These are phyloP conservation scores for Xenopus laevis DNA, from an alignment of 2,113 vertebrate genomes.

Conservation along the genomic window DNA sequence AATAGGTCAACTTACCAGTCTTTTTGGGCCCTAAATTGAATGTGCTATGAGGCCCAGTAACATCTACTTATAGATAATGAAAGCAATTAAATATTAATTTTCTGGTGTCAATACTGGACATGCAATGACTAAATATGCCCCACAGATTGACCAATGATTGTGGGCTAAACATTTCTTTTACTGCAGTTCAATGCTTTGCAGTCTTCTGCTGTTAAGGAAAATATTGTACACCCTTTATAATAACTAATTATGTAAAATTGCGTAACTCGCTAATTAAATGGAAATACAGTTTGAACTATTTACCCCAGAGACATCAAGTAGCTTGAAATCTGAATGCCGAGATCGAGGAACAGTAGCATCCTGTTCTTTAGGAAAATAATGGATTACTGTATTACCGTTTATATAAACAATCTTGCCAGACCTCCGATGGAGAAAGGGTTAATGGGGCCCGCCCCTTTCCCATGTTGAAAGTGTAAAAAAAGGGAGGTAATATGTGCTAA, in stretches of 20 bases:
- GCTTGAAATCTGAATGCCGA: constrained; percentile 18
- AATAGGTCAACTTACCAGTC: too few species aligned
- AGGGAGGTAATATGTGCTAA: too few species aligned
- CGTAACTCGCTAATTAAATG: constrained; percentile 28
- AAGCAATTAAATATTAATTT: too few species aligned
- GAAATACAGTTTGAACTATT: constrained; percentile 21
- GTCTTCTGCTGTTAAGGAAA: constrained; percentile 4
- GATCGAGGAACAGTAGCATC: constrained; percentile 25
- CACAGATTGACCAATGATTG: constrained; percentile 12
- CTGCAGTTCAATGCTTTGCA: background rate
- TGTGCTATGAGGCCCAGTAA: too few species aligned
- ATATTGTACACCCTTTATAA: constrained; percentile 29
- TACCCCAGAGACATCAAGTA: background rate
- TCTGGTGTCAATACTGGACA: background rate
- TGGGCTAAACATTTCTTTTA: background rate
- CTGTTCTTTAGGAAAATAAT: constrained; percentile 14
- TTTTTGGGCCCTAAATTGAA: too few species aligned
- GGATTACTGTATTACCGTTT: background rate
- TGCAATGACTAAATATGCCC: background rate
- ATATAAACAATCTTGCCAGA: too few species aligned
- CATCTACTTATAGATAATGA: too few species aligned
- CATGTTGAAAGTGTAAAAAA: too few species aligned
- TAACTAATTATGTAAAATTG: constrained; percentile 33
- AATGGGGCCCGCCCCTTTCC: too few species aligned
- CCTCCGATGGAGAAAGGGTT: too few species aligned